Conservation (phyloP, 2,113 vertebrate genomes). For the Dromaius novaehollandiae region DNA sequence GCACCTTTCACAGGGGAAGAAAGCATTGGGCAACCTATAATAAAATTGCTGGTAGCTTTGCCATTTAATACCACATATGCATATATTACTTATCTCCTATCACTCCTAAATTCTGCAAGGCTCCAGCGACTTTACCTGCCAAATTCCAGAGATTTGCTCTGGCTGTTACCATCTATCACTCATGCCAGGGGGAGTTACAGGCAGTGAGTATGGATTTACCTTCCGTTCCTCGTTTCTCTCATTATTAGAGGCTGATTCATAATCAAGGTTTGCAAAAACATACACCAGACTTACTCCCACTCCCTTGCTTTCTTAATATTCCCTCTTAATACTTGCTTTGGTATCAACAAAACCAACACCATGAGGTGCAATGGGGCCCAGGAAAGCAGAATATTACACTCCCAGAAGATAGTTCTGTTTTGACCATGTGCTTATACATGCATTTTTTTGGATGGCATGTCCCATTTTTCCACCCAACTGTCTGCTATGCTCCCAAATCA, state of each 20-base stretch:
- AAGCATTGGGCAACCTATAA: neutral
- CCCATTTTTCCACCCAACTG: neutral
- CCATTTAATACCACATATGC: neutral
- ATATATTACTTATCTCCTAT: neutral
- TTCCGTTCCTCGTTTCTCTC: neutral
- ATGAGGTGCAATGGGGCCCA: neutral
- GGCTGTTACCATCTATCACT: neutral
- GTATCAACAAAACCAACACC: neutral
- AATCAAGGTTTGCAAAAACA: neutral
- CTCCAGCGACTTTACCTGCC: neutral
- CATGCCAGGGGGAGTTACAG: rapidly evolving
- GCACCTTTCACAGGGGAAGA: neutral
- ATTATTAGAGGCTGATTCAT: neutral
- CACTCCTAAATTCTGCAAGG: neutral
- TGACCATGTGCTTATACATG: neutral
- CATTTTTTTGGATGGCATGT: neutral
- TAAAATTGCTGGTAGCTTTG: neutral
- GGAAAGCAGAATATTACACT: neutral
- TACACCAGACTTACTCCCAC: neutral
- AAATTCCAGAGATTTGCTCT: neutral
- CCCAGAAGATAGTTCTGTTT: neutral
- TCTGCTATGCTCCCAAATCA: neutral
- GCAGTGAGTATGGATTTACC: rapidly evolving
- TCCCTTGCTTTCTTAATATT: neutral
- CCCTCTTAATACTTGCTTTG: neutral